A percentile compares a stretch with the other conserved stretches of the same genome.
Conservation (phyloP, 2,888 invertebrate species). For the Nephrotoma flavescens region DNA sequence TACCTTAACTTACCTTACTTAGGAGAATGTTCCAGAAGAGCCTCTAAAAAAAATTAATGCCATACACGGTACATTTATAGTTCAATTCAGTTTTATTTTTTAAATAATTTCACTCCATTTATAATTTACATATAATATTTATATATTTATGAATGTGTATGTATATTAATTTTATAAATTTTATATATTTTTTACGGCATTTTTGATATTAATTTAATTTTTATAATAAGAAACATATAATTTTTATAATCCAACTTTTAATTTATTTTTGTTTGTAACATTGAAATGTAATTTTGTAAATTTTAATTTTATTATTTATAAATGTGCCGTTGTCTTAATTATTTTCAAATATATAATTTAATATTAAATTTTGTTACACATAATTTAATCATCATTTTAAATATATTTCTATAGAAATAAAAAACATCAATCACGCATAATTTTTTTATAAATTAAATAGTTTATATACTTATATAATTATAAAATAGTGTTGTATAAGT, state of each 20-base stretch:
- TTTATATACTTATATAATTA: not conserved
- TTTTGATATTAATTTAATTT: not conserved
- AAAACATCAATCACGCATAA: not conserved
- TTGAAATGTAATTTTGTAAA: not conserved
- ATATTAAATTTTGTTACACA: not conserved
- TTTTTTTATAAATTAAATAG: not conserved
- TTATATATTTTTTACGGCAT: not conserved
- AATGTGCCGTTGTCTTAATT: not conserved
- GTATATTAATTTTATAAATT: not conserved
- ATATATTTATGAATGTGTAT: not conserved
- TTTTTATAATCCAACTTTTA: not conserved
- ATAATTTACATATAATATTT: not conserved
- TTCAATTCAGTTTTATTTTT: not conserved
- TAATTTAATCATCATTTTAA: not conserved
- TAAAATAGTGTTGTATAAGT: not conserved
- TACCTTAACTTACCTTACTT: too few species aligned
- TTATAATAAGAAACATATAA: not conserved
- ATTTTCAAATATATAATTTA: not conserved
- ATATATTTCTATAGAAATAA: not conserved
- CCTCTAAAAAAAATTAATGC: too few species aligned
- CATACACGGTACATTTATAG: not conserved
- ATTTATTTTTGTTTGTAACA: not conserved
- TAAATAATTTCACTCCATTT: not conserved
- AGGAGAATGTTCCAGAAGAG: too few species aligned
- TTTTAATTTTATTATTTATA: not conserved